A percentile compares a stretch with the other conserved stretches of the same genome.
Conservation (phyloP, 2,113 vertebrate species). For the Oncorhynchus mykiss region DNA sequence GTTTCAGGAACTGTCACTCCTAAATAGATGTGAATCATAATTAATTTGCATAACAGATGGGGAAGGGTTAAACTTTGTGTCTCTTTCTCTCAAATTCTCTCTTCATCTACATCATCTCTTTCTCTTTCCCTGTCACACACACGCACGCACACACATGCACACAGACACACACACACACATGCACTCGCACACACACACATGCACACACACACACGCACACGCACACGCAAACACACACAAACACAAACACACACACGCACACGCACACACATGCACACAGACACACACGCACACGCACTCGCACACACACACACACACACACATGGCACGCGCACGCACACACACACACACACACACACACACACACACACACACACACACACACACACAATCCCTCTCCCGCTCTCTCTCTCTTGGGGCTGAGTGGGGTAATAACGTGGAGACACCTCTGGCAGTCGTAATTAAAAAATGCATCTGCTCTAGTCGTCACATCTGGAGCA, state of each 20-base stretch:
- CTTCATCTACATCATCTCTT: not conserved
- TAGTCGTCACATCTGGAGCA: constrained; percentile 66
- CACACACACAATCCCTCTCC: not conserved
- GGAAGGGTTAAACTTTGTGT: too few species aligned
- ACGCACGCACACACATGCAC: fast-evolving
- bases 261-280: too few species aligned
- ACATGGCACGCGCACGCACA: too few species aligned
- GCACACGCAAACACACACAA: too few species aligned
- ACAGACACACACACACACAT: not conserved
- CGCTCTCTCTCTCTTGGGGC: constrained; percentile 26
- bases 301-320: too few species aligned
- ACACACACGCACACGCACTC: too few species aligned
- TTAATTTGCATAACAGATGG: too few species aligned
- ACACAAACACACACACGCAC: too few species aligned
- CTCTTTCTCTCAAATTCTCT: not conserved
- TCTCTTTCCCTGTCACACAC: not conserved
- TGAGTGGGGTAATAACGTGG: constrained; percentile 57
- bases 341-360: too few species aligned
- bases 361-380: constrained; percentile 22
- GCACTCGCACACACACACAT: not conserved
- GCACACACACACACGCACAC: too few species aligned
- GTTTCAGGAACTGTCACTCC: too few species aligned
- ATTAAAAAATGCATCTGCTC: constrained; percentile 66
- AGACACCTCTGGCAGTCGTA: constrained; percentile 68
- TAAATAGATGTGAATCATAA: too few species aligned